Conservation (phyloP, 2,797 vertebrate genomes). For the Orientallactaga sibirica region DNA sequence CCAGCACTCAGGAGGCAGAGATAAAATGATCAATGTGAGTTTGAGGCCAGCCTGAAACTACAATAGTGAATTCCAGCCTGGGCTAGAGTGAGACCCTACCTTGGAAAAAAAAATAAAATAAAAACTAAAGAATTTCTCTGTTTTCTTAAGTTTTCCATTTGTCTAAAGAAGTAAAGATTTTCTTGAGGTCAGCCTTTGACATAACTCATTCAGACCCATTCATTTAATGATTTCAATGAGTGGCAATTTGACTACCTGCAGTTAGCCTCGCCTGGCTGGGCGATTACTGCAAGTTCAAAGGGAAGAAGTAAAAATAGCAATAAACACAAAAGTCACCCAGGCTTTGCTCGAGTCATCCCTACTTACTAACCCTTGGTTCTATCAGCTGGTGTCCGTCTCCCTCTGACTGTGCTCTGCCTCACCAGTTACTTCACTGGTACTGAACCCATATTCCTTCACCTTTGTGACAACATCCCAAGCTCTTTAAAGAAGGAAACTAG, state of each 20-base stretch:
- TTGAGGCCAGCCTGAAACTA: no score
- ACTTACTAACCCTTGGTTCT: slow-evolving; percentile 3
- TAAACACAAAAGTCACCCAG: background rate
- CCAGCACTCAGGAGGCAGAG: no score
- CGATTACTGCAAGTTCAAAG: background rate
- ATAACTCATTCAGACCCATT: background rate
- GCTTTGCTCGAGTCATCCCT: background rate
- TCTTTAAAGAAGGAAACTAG: background rate
- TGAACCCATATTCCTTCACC: background rate
- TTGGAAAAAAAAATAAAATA: no score
- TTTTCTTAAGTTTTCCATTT: slow-evolving; percentile 23
- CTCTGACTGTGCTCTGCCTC: background rate
- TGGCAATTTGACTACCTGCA: background rate
- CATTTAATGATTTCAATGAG: background rate
- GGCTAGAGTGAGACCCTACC: no score
- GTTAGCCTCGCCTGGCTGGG: background rate
- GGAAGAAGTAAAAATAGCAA: background rate
- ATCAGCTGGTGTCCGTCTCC: background rate
- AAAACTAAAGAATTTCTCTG: background rate
- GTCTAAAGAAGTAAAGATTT: background rate
- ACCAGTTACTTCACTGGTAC: background rate
- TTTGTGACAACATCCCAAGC: background rate
- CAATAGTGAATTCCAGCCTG: no score
- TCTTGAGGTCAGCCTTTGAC: background rate
- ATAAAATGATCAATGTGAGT: no score